Evolutionary conservation across 35 echinoderm and acorn worm species (phyloP).

Genomic region (Heliocidaris erythrogramma): DNA sequence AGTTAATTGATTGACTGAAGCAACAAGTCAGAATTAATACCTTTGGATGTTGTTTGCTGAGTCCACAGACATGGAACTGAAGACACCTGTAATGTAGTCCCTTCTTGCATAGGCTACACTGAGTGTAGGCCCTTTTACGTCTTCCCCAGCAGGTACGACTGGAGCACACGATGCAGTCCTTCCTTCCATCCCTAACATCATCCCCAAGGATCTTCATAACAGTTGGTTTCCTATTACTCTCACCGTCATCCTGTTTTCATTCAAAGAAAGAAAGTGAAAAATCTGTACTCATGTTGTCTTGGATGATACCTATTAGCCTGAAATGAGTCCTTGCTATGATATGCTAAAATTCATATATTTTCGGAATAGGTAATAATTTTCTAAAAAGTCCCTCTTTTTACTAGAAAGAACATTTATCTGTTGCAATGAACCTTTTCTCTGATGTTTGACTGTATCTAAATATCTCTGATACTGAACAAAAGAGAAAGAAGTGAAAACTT

Average conservation of each 20-base stretch:
- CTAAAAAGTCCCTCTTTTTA: too few relatives aligned
- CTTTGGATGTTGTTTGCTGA: constrained; percentile 35
- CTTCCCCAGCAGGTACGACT: neutral
- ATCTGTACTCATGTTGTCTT: neutral
- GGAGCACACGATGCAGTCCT: constrained; percentile 46
- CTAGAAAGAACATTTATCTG: too few relatives aligned
- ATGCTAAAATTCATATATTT: too few relatives aligned
- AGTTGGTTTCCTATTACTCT: neutral
- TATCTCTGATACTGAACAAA: too few relatives aligned
- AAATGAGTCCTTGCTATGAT: too few relatives aligned
- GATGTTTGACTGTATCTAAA: too few relatives aligned
- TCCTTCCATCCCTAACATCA: constrained; percentile 3
- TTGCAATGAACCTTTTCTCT: too few relatives aligned
- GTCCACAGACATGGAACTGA: neutral
- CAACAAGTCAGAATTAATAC: neutral
- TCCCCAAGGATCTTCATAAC: neutral
- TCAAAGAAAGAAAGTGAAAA: neutral
- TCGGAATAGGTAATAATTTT: too few relatives aligned
- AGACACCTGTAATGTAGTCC: constrained; percentile 4
- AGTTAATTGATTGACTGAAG: too few relatives aligned
- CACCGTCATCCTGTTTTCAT: neutral
- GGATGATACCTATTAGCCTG: neutral
- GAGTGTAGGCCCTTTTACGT: neutral
- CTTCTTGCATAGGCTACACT: constrained; percentile 20
- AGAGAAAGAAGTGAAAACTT: too few relatives aligned